Evolutionary conservation across 1,140 invertebrate genomes (phyloP).

Genomic region (Coelopa frigida): DNA sequence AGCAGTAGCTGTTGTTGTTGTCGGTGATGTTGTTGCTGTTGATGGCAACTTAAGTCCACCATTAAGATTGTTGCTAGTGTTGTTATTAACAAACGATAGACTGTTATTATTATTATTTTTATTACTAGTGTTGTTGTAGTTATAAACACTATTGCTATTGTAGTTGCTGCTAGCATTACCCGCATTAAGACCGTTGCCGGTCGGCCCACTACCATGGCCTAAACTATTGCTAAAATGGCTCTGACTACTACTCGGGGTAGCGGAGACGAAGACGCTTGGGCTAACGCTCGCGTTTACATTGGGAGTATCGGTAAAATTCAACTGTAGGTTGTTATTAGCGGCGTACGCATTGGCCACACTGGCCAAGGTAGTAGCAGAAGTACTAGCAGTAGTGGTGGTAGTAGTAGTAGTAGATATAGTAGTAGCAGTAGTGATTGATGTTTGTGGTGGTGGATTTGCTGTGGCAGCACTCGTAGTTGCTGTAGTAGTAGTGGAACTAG

Average conservation of each 20-base stretch:
- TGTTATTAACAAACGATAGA: constrained; percentile 7
- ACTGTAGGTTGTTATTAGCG: constrained; percentile 14
- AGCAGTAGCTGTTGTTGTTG: constrained; percentile 14
- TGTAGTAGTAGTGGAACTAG: constrained; percentile 13
- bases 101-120: constrained; percentile 23
- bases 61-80: constrained; percentile 21
- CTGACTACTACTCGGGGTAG: no score
- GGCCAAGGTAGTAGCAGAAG: constrained; percentile 7
- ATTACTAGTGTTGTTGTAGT: constrained; percentile 23
- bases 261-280: no score
- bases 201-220: no score
- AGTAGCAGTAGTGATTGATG: constrained; percentile 13
- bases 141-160: constrained; percentile 9
- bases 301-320: constrained; percentile 2
- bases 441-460: constrained; percentile 1
- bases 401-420: constrained; percentile 28
- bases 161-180: background rate
- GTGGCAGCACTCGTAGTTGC: constrained; percentile 13
- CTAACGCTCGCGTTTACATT: constrained; percentile 9
- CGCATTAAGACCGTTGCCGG: no score
- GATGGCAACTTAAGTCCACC: constrained; percentile 27
- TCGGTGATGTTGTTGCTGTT: constrained; percentile 7
- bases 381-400: constrained; percentile 32
- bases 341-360: background rate
- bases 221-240: no score